phyloP scores from a whole-genome alignment of 2,797 vertebrate genomes.

The Propithecus deckenii region DNA sequence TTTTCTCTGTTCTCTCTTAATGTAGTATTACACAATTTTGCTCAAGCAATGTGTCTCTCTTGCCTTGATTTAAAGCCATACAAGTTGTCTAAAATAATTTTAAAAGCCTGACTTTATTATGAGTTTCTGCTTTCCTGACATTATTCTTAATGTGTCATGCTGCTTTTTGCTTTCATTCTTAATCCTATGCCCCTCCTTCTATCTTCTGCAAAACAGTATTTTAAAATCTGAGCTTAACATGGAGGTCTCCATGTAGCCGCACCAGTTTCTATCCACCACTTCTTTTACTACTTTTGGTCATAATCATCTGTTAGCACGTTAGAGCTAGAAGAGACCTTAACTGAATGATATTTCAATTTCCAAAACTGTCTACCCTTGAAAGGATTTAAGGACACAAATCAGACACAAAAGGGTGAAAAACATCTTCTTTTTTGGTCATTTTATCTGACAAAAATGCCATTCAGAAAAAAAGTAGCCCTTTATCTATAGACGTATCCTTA shows the following conservation, averaged over 20 bases:
- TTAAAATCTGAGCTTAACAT: not conserved
- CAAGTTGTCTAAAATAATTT: conserved; percentile 14
- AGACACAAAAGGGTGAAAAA: not conserved
- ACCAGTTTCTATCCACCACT: not conserved
- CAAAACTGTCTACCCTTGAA: not conserved
- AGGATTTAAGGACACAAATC: not conserved
- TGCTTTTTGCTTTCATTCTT: conserved; percentile 33
- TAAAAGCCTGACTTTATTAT: not conserved
- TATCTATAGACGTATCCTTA: not conserved
- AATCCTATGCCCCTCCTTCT: not conserved
- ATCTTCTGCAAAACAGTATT: not conserved
- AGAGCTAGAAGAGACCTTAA: not conserved
- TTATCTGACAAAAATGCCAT: not conserved
- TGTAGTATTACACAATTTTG: not conserved
- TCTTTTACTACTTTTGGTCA: not conserved
- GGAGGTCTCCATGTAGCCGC: not conserved
- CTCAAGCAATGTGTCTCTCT: not conserved
- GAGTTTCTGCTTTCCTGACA: conserved; percentile 32
- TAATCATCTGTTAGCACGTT: not conserved
- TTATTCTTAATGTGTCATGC: conserved; percentile 7
- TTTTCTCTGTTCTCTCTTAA: not conserved
- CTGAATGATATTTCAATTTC: not conserved
- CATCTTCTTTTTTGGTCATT: not conserved
- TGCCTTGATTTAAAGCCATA: conserved; percentile 26
- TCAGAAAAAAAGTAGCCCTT: not conserved